These are phyloP conservation scores for Druon quercuslanigerum DNA, from an alignment of 1,140 invertebrate species.

Conservation along the genomic window DNA sequence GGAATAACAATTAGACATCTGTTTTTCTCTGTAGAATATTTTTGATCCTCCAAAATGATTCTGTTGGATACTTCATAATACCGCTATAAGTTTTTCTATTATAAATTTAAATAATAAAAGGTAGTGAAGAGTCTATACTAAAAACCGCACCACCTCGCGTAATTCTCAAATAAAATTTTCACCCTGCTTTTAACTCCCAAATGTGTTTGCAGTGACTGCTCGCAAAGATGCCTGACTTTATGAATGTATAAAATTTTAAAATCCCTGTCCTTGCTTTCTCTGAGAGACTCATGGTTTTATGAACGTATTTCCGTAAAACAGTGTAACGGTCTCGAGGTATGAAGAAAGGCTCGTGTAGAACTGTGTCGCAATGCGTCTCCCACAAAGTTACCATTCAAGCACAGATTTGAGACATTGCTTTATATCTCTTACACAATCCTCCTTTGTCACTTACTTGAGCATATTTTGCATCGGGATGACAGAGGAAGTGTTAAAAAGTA, in stretches of 20 bases:
- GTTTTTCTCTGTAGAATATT: too few relatives aligned
- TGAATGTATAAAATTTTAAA: constrained; percentile 24
- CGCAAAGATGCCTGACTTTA: constrained; percentile 18
- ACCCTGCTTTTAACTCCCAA: constrained; percentile 15
- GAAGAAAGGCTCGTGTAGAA: constrained; percentile 8
- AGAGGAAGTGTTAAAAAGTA: background rate
- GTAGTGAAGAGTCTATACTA: background rate
- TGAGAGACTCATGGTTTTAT: constrained; percentile 1
- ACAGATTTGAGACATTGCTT: background rate
- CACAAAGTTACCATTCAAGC: constrained; percentile 7
- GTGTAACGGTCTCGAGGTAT: constrained; percentile 13
- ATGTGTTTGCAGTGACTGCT: constrained; percentile 3
- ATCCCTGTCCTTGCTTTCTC: constrained; percentile 9
- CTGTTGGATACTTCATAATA: too few relatives aligned
- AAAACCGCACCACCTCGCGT: background rate
- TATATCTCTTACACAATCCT: background rate
- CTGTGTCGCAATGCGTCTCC: constrained; percentile 21
- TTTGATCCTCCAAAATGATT: too few relatives aligned
- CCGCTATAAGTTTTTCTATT: too few relatives aligned
- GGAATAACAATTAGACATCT: too few relatives aligned
- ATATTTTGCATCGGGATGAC: background rate
- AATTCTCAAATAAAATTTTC: constrained; percentile 8
- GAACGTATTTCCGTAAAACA: constrained; percentile 24
- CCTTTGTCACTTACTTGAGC: background rate
- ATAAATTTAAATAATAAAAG: too few relatives aligned